Evolutionary conservation across 2,113 vertebrate genomes (phyloP), one percentile per base, ranked within the genome.

Genomic region (Pachypanchax playfairii): DNA sequence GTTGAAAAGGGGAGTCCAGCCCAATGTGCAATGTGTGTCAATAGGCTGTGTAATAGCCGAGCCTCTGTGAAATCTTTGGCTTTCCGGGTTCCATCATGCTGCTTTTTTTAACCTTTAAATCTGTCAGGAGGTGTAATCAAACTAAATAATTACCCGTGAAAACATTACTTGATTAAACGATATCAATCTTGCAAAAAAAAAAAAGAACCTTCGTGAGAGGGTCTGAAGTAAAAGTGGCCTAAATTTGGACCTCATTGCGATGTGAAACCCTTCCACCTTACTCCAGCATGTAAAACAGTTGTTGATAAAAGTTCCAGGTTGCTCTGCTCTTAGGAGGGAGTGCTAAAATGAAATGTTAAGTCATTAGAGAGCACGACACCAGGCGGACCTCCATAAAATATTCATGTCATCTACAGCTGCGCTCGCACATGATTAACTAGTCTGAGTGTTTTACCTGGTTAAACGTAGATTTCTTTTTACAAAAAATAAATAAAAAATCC

Each of bases 341-440:
- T 75, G 65, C 77, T 88, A 65, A 88, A 89, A 70, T 68, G 54
- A 90, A 88, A 90, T 89, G 85, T 84, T 88, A 90, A 87, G 73
- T 75, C 84, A 72, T 88, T 87, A 79, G 70, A 79, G 76, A 80
- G 82, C 71, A 73, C 48, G 62, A 75, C 81, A 70, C 46, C 41
- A 61, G 75, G 72, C 67, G 72, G 72, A 80, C 72, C 79, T 63
- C 80, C 66, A 87, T 90, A 87, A 91, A 91, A 90, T 49, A 89
- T 83, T 82, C 60, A 88, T 88, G 68, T 69, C 83, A 71, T 83
- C 85, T 41, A 80, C 75, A 76, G 63, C 79, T 82, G 73, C 81
- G 75, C 79, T 67, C 64, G 70, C 61, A 18, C 86, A 84, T 91
- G 89, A 91, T 91, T 90, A 91, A 90, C 82, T 89, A 75, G 83